Evolutionary conservation across 1,140 invertebrate species (phyloP), one percentile per base, ranked within the genome.

Genomic region (Drosophila sproati): DNA sequence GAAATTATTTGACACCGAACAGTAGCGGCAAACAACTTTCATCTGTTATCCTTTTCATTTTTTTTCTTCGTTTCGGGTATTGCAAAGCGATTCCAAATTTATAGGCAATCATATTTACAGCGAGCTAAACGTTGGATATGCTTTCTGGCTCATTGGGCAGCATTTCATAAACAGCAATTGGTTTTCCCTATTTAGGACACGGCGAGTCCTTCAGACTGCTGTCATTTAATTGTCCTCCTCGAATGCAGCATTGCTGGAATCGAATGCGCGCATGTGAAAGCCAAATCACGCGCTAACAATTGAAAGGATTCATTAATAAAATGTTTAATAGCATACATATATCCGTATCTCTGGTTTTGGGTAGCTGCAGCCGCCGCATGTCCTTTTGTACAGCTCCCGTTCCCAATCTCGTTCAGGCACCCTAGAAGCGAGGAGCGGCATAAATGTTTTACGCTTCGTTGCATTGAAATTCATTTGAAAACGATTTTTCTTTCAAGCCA

Each of bases 401-500:
- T 73, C 47, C n/a, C 31, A 10, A 5, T 20, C 6, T 55, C 61
- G 32, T 67, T 43, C 7, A 50, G 12, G 64, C 71, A 73, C 62
- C 62, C 59, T 34, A 61, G 32, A 50, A 62, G 63, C 67, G 66
- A 71, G 51, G 64, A 61, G 63, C 79, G 82, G 86, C 86, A 79
- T 90, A 90, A 91, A 91, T 86, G 83, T 78, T 91, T 86, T 80
- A 91, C 82, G 87, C 87, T 90, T 90, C 82, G 87, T 91, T 91
- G 87, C 82, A 91, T 91, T 91, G 87, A 91, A 91, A 91, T 91
- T 91, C 82, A 91, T 91, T 91, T 87, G 87, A 90, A 90, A 90
- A 82, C 82, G 82, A 91, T 91, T 86, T 87, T 78, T 86, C 79
- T 87, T 90, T 87, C 77, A 81, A 66, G 74, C 85, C 85, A 87